These are phyloP conservation scores for Coenobita brevimanus DNA, from an alignment of 1,140 invertebrate species.

Conservation along the genomic window DNA sequence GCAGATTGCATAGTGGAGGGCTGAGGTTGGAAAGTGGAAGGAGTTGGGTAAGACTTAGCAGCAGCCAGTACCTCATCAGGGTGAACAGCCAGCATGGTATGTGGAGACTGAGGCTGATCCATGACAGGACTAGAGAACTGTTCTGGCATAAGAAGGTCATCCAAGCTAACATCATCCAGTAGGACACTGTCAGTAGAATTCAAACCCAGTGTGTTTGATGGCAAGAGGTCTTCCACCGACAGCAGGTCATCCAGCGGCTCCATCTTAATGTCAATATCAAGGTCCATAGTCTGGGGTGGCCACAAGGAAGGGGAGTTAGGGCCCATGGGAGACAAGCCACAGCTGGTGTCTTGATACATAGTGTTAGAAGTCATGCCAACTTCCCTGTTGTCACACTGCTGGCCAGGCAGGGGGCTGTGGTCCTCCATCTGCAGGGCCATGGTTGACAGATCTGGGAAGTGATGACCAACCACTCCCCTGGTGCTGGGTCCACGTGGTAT, in stretches of 20 bases:
- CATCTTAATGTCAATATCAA: conserved; percentile 52
- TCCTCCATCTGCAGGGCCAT: conserved; percentile 55
- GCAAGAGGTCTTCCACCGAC: conserved; percentile 38
- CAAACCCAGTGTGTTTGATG: conserved; percentile 35
- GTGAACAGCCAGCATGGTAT: conserved; percentile 61
- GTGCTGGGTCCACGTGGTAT: conserved; percentile 46
- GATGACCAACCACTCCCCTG: conserved; percentile 6
- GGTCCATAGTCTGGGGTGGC: conserved; percentile 54
- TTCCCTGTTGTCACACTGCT: not conserved
- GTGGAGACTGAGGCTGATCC: conserved; percentile 60
- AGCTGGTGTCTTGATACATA: conserved; percentile 26
- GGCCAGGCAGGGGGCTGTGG: conserved; percentile 35
- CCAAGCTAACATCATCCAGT: conserved; percentile 50
- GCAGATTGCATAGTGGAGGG: too few species aligned
- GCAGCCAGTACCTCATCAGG: conserved; percentile 63
- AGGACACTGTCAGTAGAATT: conserved; percentile 38
- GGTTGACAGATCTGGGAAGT: conserved; percentile 32
- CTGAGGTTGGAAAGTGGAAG: too few species aligned
- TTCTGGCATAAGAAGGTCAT: conserved; percentile 51
- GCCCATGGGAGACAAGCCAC: conserved; percentile 37
- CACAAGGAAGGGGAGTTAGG: conserved; percentile 52
- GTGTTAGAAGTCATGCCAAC: not conserved
- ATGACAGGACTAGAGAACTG: conserved; percentile 22
- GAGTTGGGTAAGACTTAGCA: conserved; percentile 23
- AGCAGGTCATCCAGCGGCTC: conserved; percentile 57